A percentile compares a stretch with the other conserved stretches of the same genome.
Evolutionary conservation across 2,888 invertebrate genomes (phyloP).

Genomic region (Calliopum simillimum): DNA sequence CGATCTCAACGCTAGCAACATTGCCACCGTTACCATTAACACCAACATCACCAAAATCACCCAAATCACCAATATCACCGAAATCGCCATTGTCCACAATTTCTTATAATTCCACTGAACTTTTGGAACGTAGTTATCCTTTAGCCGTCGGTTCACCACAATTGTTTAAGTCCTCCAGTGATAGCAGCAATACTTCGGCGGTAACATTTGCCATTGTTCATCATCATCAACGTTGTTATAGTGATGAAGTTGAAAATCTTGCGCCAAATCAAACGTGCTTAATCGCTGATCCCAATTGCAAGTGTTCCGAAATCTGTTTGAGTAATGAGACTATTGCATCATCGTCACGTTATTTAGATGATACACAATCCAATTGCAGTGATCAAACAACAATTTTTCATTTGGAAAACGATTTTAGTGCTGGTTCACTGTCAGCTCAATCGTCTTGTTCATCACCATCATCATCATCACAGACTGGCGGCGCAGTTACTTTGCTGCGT

Average conservation of each 20-base stretch:
- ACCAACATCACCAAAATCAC: slow-evolving; percentile 7
- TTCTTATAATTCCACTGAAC: neutral
- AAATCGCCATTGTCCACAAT: neutral
- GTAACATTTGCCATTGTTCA: slow-evolving; percentile 21
- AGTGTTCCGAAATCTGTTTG: slow-evolving; percentile 45
- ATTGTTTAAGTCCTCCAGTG: slow-evolving; percentile 48
- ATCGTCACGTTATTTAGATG: slow-evolving; percentile 47
- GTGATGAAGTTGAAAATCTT: slow-evolving; percentile 16
- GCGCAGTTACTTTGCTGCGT: slow-evolving; percentile 33
- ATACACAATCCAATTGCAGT: slow-evolving; percentile 53
- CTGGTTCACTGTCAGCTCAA: slow-evolving; percentile 43
- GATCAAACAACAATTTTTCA: slow-evolving; percentile 52
- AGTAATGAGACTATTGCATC: slow-evolving; percentile 49
- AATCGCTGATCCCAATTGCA: neutral
- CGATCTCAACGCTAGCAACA: slow-evolving; percentile 27
- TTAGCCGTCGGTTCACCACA: slow-evolving; percentile 30
- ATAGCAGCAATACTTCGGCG: slow-evolving; percentile 45
- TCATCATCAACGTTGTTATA: slow-evolving; percentile 24
- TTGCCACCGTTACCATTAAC: neutral
- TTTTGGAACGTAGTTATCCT: neutral
- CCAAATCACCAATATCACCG: slow-evolving; percentile 3
- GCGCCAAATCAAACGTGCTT: neutral
- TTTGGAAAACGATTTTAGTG: slow-evolving; percentile 50
- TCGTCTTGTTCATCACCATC: slow-evolving; percentile 50
- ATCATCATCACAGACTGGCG: slow-evolving; percentile 42